These are phyloP conservation scores for Struthio camelus DNA, from an alignment of 2,113 vertebrate genomes.

Conservation along the genomic window DNA sequence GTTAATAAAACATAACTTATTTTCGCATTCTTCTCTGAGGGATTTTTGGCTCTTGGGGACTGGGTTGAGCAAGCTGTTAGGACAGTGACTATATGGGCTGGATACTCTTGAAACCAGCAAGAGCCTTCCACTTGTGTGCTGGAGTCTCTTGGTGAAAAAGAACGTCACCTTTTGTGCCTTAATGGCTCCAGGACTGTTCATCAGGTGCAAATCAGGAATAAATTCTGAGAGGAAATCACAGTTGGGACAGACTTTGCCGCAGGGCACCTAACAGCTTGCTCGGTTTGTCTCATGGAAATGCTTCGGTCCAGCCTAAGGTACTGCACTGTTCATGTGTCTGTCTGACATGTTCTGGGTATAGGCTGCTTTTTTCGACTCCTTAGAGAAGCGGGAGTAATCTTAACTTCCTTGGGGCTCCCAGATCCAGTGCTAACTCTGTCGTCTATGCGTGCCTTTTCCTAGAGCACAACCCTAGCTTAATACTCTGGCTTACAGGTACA, in stretches of 20 bases:
- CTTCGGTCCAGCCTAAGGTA: neutral
- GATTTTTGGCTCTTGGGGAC: neutral
- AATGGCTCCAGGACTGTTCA: neutral
- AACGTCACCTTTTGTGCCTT: neutral
- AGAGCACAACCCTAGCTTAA: too few species aligned
- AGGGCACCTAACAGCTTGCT: neutral
- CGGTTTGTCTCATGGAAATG: neutral
- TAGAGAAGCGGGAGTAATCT: neutral
- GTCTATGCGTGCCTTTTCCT: neutral
- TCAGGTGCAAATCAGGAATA: neutral
- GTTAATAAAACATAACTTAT: neutral
- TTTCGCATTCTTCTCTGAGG: neutral
- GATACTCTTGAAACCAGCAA: neutral
- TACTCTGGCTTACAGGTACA: too few species aligned
- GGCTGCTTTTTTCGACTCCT: neutral
- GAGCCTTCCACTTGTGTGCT: neutral
- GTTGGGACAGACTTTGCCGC: neutral
- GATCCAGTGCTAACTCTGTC: neutral
- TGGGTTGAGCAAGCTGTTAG: neutral
- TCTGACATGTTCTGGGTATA: neutral
- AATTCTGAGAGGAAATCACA: neutral
- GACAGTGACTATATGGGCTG: neutral
- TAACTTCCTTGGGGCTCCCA: neutral
- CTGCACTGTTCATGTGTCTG: fast-evolving
- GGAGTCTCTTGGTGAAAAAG: neutral